Base-by-base conservation (phyloP, 2,797 vertebrate genomes). In the Holocentrus rufus region DNA sequence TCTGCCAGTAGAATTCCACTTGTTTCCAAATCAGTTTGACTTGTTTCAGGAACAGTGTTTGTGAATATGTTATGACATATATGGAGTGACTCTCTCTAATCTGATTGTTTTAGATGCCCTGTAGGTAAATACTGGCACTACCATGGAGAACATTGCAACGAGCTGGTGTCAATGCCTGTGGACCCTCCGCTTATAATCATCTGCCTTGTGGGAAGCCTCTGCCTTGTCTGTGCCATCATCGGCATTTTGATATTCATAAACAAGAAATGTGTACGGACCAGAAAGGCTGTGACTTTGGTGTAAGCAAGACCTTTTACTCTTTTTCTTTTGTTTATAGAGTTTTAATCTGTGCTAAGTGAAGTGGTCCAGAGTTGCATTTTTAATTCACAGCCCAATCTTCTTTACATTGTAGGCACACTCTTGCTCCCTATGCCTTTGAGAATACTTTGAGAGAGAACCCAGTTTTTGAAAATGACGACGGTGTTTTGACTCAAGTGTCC, bases 371-470 rank as follows among this genome's bases (percentile, higher is more conserved):
- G 58, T 62, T 39, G n/a, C 56, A 7, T 81, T 50, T 76, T 31
- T 36, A 39, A 39, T 74, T 78, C 23, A 71, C 44, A 42, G 14
- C 61, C 44, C 49, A 81, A 81, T 92, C 82, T 94, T 76, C 92
- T 94, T 85, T 91, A 83, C 88, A 49, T 94, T 92, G 67, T 90
- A 96, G 94, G 93, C 87, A 88, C 85, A 83, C 93, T 83, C 79
- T 90, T 79, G 92, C 90, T 83, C 93, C 91, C 69, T 92, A 93
- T 89, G 92, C 78, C 69, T 92, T 94, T 91, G 93, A 94, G 86
- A 92, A 88, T 57, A 88, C 93, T 79, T 81, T 95, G 86, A 94
- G 93, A 93, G 92, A 92, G 87, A 96, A 95, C 87, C 94, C 94
- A 18, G 89, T 90, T 81, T 95, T 95, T 93, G 94, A 97, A 83